Evolutionary conservation across 1,140 invertebrate species (phyloP).

Genomic region (Eriocheir sinensis): DNA sequence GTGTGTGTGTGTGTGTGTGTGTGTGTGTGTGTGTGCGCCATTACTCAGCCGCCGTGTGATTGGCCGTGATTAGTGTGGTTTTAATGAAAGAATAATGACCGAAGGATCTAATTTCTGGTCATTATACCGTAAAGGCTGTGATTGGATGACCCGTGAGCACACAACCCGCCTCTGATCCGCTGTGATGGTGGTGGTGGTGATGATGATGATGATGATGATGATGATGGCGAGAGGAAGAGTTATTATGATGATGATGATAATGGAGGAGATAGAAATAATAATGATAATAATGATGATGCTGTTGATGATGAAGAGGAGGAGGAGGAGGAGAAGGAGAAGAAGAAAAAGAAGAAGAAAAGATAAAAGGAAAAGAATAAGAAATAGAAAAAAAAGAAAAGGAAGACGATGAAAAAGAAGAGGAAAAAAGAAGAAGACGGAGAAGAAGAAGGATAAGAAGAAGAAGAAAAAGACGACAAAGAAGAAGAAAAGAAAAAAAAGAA

Average conservation of each 20-base stretch:
- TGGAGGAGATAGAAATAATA: neutral
- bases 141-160: neutral
- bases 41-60: neutral
- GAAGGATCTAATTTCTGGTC: neutral
- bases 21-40: neutral
- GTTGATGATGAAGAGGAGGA: no score
- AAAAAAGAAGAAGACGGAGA: no score
- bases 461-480: no score
- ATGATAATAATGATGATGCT: neutral
- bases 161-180: neutral
- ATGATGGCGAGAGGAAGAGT: neutral
- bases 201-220: neutral
- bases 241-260: neutral
- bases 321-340: neutral
- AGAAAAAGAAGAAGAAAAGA: neutral
- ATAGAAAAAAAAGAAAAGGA: neutral
- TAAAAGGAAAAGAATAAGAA: neutral
- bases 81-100: slow-evolving; percentile 16
- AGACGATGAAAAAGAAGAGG: no score
- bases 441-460: no score
- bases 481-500: no score
- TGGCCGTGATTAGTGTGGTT: neutral
- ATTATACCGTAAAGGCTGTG: neutral
- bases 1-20: slow-evolving; percentile 17
- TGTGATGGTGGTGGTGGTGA: neutral